These are phyloP conservation scores for Tympanuchus pallidicinctus DNA, from an alignment of 2,113 vertebrate genomes.

Conservation along the genomic window DNA sequence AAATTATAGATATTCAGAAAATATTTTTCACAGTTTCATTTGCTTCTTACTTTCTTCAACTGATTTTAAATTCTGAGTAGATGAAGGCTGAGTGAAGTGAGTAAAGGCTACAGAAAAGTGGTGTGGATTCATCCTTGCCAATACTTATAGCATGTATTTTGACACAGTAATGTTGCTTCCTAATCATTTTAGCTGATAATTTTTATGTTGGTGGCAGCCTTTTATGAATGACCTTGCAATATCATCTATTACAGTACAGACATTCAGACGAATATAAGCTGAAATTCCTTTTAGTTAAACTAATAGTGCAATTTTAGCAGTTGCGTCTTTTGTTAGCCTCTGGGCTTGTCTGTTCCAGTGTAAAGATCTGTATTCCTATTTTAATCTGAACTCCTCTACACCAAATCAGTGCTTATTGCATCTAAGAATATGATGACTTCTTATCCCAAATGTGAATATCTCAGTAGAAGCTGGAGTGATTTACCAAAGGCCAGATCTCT, in stretches of 20 bases:
- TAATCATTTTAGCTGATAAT: neutral
- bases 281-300: slow-evolving; percentile 48
- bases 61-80: neutral
- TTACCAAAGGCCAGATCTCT: slow-evolving; percentile 1
- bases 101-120: neutral
- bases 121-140: neutral
- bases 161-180: neutral
- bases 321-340: slow-evolving; percentile 47
- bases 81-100: neutral
- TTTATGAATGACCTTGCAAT: slow-evolving; percentile 16
- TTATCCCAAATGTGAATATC: neutral
- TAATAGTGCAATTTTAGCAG: slow-evolving; percentile 6
- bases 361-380: slow-evolving; percentile 36
- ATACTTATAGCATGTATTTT: slow-evolving; percentile 28
- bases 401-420: slow-evolving; percentile 36
- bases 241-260: neutral
- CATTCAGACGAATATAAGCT: slow-evolving; percentile 57
- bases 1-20: neutral
- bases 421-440: neutral
- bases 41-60: neutral
- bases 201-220: slow-evolving; percentile 20
- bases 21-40: slow-evolving; percentile 12
- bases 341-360: neutral
- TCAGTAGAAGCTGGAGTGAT: neutral
- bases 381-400: slow-evolving; percentile 1